These are phyloP conservation scores for Bos taurus DNA, from an alignment of 2,113 vertebrate genomes.

Conservation along the genomic window ARS-UCD2.0 NC_037331.1:41428001-41428500, in stretches of 20 bases:
- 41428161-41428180: neutral
- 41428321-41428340: neutral
- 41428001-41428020: neutral
- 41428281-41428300: constrained; percentile 29
- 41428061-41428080: neutral
- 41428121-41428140: neutral
- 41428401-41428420: constrained; percentile 47
- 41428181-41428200: neutral
- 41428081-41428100: neutral
- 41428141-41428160: constrained; percentile 13
- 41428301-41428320: constrained; percentile 32
- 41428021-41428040: neutral
- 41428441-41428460: neutral
- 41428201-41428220: neutral
- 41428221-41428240: neutral
- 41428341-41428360: constrained; percentile 33
- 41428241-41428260: constrained; percentile 29
- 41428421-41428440: constrained; percentile 13
- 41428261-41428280: neutral
- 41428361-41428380: constrained; percentile 50
- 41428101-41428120: neutral
- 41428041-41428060: neutral
- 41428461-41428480: neutral
- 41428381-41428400: constrained; percentile 34
- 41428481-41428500: constrained; percentile 5